Base-by-base conservation (phyloP, 2,888 invertebrate species). In the Rotaria magnacalcarata region DNA sequence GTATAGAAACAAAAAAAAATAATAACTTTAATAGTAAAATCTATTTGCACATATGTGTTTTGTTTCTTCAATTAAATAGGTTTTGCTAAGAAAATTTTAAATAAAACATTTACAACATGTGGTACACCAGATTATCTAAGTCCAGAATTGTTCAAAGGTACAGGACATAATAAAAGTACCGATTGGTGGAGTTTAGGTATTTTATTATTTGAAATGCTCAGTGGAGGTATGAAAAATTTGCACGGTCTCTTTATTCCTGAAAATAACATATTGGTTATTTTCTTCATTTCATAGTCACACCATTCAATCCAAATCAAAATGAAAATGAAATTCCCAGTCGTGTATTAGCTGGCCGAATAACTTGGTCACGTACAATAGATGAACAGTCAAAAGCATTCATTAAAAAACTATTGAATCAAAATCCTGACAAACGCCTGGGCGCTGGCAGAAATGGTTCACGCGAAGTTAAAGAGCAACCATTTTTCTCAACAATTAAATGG, bases 91-190 rank as follows among this genome's bases (percentile, higher is more conserved):
- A 80, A 80, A 47, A 80, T 80, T 14, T 24, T 80, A 47, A 80
- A 80, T 41, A 87, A 97, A 89, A 97, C 97, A 87, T 97, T 96
- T 96, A 97, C 96, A 1, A 91, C 97, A 84, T 97, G 97, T 90
- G 97, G 97, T 0, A 98, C 98, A 0, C 97, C 97, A 0, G 97
- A 98, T 91, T 98, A 98, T 91, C 92, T 98, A 88, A 97, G 98
- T 1, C 91, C 92, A 85, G 97, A 97, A 92, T 96, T 97, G 88
- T 97, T 97, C 89, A 96, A 96, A 91, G 96, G 96, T 89, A 96
- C 96, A 92, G 98, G 98, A 60, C 97, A 98, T 92, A 97, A 97
- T 90, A 96, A 95, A 90, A 96, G 96, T 14, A 97, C 98, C 0
- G 98, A 98, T 91, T 98, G 97, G 96, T 98, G 97, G 97, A 97